These are phyloP conservation scores for Aquatica leii DNA, from an alignment of 2,888 invertebrate species.

Conservation along the genomic window DNA sequence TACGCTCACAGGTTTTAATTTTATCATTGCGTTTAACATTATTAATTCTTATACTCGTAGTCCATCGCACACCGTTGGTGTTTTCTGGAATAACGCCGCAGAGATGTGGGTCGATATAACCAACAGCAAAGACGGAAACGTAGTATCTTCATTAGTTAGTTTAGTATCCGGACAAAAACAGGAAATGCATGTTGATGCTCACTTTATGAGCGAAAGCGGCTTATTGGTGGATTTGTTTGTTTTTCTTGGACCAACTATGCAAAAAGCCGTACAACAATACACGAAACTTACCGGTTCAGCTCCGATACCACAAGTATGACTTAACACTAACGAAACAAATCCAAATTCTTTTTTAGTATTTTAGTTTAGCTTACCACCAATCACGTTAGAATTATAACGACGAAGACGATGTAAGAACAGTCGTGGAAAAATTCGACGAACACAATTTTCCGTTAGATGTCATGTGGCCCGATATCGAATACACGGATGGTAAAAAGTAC, in stretches of 20 bases:
- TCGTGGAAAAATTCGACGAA: slow-evolving; percentile 88
- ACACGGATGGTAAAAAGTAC: slow-evolving; percentile 96
- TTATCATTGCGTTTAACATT: neutral
- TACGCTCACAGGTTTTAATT: slow-evolving; percentile 85
- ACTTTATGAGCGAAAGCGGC: slow-evolving; percentile 98
- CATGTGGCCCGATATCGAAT: slow-evolving; percentile 99
- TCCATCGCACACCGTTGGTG: slow-evolving; percentile 80
- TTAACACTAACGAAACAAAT: no score
- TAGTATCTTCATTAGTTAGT: slow-evolving; percentile 86
- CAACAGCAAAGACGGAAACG: slow-evolving; percentile 75
- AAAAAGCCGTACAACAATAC: slow-evolving; percentile 89
- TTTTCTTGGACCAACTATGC: slow-evolving; percentile 86
- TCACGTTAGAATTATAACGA: slow-evolving; percentile 99
- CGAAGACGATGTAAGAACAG: slow-evolving; percentile 88
- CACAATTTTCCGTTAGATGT: slow-evolving; percentile 94
- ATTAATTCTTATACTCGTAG: slow-evolving; percentile 46
- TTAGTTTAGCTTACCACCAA: slow-evolving; percentile 95
- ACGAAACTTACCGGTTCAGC: slow-evolving; percentile 86
- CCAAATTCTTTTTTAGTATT: no score
- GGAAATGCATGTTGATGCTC: slow-evolving; percentile 70
- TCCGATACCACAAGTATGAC: slow-evolving; percentile 90
- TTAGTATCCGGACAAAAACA: slow-evolving; percentile 76
- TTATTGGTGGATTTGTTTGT: slow-evolving; percentile 92
- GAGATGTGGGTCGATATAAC: slow-evolving; percentile 98
- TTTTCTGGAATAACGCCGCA: slow-evolving; percentile 97